Percentiles rank a stretch among this genome's conserved stretches.
Conservation (phyloP, 2,888 invertebrate species). For the Cosmopolites sordidus region DNA sequence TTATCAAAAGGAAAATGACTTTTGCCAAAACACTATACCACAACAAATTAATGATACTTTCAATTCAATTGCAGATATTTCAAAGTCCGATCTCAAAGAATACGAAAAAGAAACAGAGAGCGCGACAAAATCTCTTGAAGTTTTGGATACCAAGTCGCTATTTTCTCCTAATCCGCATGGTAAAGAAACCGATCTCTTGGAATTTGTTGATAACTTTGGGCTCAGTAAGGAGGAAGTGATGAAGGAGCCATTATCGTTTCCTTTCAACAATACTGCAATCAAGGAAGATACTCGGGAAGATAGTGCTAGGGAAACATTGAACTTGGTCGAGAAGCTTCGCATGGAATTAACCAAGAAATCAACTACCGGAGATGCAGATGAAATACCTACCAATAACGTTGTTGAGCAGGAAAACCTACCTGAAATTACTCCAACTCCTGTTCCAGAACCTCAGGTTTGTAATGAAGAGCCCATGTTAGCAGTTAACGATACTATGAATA, state of each 20-base stretch:
- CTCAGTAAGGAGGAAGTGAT: conserved; percentile 57
- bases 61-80: conserved; percentile 22
- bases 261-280: conserved; percentile 63
- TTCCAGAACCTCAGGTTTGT: conserved; percentile 6
- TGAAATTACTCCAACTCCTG: conserved; percentile 39
- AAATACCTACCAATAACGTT: conserved; percentile 44
- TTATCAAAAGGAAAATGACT: conserved; percentile 33
- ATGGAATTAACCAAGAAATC: conserved; percentile 68
- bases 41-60: conserved; percentile 23
- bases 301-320: conserved; percentile 76
- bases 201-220: conserved; percentile 59
- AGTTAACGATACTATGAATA: conserved; percentile 5
- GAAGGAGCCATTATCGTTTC: conserved; percentile 56
- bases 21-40: conserved; percentile 16
- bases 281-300: conserved; percentile 79
- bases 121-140: conserved; percentile 30
- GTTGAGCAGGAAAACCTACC: conserved; percentile 43
- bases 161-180: conserved; percentile 66
- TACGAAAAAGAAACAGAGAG: conserved; percentile 33
- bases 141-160: conserved; percentile 58
- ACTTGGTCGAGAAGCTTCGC: conserved; percentile 66
- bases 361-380: conserved; percentile 44
- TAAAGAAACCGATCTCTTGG: conserved; percentile 49
- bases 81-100: conserved; percentile 28
- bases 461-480: not conserved